Evolutionary conservation across 2,797 vertebrate genomes (phyloP), one percentile per base, ranked within the genome.

Genomic region (Pogonophryne albipinna): DNA sequence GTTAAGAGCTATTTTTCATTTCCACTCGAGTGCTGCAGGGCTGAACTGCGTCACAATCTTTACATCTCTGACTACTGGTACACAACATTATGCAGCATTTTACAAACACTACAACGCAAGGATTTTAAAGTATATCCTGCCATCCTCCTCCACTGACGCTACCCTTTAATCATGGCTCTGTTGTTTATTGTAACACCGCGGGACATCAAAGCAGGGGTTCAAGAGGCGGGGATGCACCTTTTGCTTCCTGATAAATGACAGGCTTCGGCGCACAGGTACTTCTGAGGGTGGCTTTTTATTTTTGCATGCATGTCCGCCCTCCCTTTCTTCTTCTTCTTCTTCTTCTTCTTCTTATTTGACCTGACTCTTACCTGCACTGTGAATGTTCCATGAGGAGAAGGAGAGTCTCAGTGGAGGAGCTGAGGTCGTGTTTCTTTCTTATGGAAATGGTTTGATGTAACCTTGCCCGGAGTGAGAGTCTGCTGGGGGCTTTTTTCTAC

Each of bases 361-460:
- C 73, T 58, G 50, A 27, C 69, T 80, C 49, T 85, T 88, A 87
- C 87, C 81, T 80, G 71, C 61, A 41, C 60, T 76, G 52, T 80
- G 72, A 90, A 82, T 76, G 27, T 27, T 5, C 27, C 27, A 27
- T 1, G 27, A 27, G 52, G 74, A 74, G 27, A 20, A 60, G 71
- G 23, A 55, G 51, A 46, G 71, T 87, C 80, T 61, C 69, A 19
- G 62, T 45, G 71, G 72, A 66, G 72, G 57, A 1, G 45, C 4
- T 12, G 4, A 71, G 78, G 68, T 70, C 1, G 6, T 51, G 77
- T 65, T 63, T 88, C 79, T 87, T 90, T 91, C 82, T 87, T 27
- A 90, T 90, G 87, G 66, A 90, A 91, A 91, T 89, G 16, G 23
- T 5, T 78, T 8, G 79, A 71, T 71, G 71, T 83, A 86, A 89